Conservation (phyloP, 1,140 invertebrate genomes). For the Ips typographus region DNA sequence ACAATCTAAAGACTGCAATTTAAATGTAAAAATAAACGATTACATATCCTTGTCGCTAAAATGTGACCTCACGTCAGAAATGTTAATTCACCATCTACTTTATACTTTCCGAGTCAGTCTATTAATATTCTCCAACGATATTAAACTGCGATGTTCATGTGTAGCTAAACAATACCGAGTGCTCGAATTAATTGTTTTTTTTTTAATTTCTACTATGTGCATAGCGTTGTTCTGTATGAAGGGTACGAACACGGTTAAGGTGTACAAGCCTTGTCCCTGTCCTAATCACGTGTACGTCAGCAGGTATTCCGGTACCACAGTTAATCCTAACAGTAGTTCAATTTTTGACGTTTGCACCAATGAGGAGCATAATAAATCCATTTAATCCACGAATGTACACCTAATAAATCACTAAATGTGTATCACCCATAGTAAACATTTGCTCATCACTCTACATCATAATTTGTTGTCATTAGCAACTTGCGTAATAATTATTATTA, state of each 20-base stretch:
- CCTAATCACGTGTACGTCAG: constrained; percentile 30
- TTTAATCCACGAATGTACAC: constrained; percentile 15
- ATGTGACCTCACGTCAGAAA: constrained; percentile 32
- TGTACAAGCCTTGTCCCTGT: constrained; percentile 37
- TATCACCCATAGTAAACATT: too few species aligned
- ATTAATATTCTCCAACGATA: constrained; percentile 12
- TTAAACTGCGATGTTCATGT: neutral
- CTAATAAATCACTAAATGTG: constrained; percentile 18
- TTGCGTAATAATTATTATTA: too few species aligned
- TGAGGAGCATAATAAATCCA: constrained; percentile 21
- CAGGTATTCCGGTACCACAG: constrained; percentile 14
- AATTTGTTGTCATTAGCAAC: too few species aligned
- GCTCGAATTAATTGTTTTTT: too few species aligned
- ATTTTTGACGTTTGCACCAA: neutral
- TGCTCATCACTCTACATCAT: too few species aligned
- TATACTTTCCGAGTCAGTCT: constrained; percentile 9
- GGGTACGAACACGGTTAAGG: constrained; percentile 33
- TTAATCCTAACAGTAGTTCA: neutral
- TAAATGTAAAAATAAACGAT: constrained; percentile 31
- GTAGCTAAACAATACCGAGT: too few species aligned
- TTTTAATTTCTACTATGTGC: constrained; percentile 18
- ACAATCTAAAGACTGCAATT: constrained; percentile 9
- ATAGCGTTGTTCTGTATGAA: constrained; percentile 37
- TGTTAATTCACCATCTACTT: constrained; percentile 26
- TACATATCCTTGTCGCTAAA: constrained; percentile 22